These are phyloP conservation scores for Pelusios castaneus DNA, from an alignment of 2,113 vertebrate species.

Conservation along the genomic window DNA sequence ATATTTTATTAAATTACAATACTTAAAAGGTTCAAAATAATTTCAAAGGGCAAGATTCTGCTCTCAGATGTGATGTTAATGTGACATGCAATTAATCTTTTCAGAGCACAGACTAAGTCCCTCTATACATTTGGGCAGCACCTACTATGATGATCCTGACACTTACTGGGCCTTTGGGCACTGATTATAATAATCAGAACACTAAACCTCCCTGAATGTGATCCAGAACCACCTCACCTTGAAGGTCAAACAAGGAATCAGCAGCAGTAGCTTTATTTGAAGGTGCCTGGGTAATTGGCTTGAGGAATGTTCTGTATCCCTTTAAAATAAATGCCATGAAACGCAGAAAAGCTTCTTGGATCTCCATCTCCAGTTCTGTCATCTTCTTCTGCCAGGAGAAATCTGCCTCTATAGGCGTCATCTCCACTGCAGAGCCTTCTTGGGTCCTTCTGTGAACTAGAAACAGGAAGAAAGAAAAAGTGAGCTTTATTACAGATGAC, in stretches of 20 bases:
- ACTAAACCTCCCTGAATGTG: neutral
- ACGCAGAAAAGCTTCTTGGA: conserved; percentile 94
- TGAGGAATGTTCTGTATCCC: conserved; percentile 94
- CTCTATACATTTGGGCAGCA: neutral
- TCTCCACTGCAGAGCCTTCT: conserved; percentile 88
- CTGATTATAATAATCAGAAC: neutral
- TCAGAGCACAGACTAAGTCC: neutral
- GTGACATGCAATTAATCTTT: neutral
- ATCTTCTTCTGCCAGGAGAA: conserved; percentile 97
- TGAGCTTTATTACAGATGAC: neutral
- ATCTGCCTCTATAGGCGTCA: conserved; percentile 97
- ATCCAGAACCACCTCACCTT: conserved; percentile 79
- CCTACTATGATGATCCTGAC: neutral
- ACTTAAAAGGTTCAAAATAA: neutral
- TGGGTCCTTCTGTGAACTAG: conserved; percentile 82
- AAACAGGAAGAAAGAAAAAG: neutral
- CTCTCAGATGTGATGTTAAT: neutral
- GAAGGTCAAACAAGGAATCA: conserved; percentile 94
- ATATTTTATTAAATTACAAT: neutral
- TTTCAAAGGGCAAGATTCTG: neutral
- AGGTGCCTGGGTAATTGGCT: conserved; percentile 94
- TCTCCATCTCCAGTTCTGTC: conserved; percentile 93
- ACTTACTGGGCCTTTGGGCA: neutral
- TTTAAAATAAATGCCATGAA: conserved; percentile 97
- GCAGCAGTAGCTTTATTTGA: conserved; percentile 94